These are phyloP conservation scores for Dicerorhinus sumatrensis DNA, from an alignment of 2,113 vertebrate species.

Conservation along the genomic window DNA sequence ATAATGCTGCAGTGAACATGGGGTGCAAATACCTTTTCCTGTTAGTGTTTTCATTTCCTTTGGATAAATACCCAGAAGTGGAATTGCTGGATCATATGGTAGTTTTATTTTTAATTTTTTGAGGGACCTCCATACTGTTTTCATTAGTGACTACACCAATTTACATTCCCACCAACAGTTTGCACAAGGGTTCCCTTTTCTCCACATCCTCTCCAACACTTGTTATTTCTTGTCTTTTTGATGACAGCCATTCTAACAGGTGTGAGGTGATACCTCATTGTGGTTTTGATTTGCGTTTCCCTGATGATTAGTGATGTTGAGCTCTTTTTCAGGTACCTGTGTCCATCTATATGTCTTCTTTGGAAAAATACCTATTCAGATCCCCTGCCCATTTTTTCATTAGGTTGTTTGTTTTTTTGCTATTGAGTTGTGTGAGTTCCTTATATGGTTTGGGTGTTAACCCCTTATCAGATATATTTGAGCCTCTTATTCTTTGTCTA, in stretches of 20 bases:
- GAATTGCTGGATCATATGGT: background rate
- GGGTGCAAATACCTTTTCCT: background rate
- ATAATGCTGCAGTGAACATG: background rate
- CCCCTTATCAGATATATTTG: background rate
- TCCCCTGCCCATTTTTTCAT: background rate
- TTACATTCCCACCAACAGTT: background rate
- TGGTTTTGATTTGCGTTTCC: background rate
- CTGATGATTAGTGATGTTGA: background rate
- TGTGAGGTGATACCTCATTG: background rate
- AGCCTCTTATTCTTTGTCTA: background rate
- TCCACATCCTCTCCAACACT: background rate
- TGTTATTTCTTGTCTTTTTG: background rate
- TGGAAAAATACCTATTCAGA: background rate
- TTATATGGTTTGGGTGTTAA: background rate
- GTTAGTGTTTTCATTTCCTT: background rate
- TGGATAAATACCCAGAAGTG: background rate
- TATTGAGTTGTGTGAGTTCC: background rate
- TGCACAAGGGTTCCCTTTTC: background rate
- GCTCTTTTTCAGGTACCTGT: background rate
- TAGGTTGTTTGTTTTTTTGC: background rate
- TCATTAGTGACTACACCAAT: background rate
- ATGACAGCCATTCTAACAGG: background rate
- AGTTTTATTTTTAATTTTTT: background rate
- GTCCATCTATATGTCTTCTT: background rate
- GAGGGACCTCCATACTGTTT: background rate